Percentiles rank a stretch among this genome's conserved stretches.
Evolutionary conservation across 1,140 invertebrate species (phyloP).

Genomic region (Paralvinella palmiformis): DNA sequence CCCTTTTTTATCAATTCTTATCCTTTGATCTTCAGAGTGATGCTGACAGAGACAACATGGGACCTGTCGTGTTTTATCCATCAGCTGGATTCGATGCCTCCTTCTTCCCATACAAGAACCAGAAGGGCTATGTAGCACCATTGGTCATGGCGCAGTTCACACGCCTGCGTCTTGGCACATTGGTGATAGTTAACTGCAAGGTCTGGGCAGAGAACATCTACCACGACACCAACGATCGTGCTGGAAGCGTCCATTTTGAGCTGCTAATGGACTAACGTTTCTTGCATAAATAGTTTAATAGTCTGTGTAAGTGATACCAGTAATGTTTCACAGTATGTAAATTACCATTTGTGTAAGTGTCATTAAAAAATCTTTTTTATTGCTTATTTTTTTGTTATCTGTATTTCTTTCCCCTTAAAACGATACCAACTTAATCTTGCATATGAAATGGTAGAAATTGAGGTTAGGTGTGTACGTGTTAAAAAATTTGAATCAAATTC

Average conservation of each 20-base stretch:
- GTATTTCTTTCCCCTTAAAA: too few relatives aligned
- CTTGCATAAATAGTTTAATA: too few relatives aligned
- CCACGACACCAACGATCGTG: slow-evolving; percentile 15
- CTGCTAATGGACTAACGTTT: slow-evolving; percentile 9
- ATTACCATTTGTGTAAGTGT: too few relatives aligned
- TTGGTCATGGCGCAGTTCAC: slow-evolving; percentile 8
- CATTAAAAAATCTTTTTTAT: too few relatives aligned
- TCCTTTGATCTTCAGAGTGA: slow-evolving; percentile 9
- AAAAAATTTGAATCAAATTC: too few relatives aligned
- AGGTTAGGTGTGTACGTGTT: too few relatives aligned
- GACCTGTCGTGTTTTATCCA: background rate
- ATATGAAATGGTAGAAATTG: too few relatives aligned
- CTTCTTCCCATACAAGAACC: slow-evolving; percentile 17
- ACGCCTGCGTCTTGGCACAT: background rate
- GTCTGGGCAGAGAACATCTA: slow-evolving; percentile 11
- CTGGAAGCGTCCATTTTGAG: slow-evolving; percentile 14
- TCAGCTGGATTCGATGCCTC: background rate
- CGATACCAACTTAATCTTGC: too few relatives aligned
- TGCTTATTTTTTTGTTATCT: too few relatives aligned
- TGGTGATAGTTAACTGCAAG: slow-evolving; percentile 5
- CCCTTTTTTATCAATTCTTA: too few relatives aligned
- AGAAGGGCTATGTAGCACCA: slow-evolving; percentile 6
- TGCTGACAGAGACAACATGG: slow-evolving; percentile 14
- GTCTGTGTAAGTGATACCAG: too few relatives aligned
- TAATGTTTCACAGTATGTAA: too few relatives aligned